Percentiles rank a stretch among this genome's conserved stretches.
Conservation (phyloP, 1,140 invertebrate species). For the Drosophila teissieri region DNA sequence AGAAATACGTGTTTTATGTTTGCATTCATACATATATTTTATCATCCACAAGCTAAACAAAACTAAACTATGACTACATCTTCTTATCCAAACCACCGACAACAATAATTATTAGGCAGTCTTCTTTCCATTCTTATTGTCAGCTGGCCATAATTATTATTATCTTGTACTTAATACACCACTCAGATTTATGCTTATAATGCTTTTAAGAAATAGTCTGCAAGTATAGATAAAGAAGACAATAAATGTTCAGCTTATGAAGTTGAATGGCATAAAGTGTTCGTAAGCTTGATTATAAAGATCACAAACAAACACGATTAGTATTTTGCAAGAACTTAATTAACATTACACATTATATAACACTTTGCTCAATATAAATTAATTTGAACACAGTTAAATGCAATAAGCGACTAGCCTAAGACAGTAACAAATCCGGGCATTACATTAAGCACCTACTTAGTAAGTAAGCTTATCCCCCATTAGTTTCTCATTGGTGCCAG, state of each 20-base stretch:
- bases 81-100: slow-evolving; percentile 6
- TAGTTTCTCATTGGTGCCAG: slow-evolving; percentile 52
- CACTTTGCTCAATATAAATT: not conserved
- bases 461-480: slow-evolving; percentile 32
- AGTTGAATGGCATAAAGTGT: not conserved
- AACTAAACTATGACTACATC: not conserved
- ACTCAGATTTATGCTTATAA: not conserved
- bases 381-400: not conserved
- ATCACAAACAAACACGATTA: not conserved
- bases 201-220: not conserved
- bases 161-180: slow-evolving; percentile 5
- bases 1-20: not conserved
- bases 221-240: not conserved
- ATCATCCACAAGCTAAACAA: not conserved
- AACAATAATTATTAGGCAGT: slow-evolving; percentile 20
- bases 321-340: no score
- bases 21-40: not conserved
- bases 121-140: slow-evolving; percentile 15
- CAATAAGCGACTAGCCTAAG: not conserved
- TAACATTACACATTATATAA: not conserved
- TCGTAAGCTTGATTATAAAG: not conserved
- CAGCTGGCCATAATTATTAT: not conserved
- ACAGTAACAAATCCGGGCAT: no score
- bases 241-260: not conserved
- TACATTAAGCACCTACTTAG: not conserved